Conservation (phyloP, 37 sponge, comb jelly and placozoan genomes). For the Bolinopsis microptera region DNA sequence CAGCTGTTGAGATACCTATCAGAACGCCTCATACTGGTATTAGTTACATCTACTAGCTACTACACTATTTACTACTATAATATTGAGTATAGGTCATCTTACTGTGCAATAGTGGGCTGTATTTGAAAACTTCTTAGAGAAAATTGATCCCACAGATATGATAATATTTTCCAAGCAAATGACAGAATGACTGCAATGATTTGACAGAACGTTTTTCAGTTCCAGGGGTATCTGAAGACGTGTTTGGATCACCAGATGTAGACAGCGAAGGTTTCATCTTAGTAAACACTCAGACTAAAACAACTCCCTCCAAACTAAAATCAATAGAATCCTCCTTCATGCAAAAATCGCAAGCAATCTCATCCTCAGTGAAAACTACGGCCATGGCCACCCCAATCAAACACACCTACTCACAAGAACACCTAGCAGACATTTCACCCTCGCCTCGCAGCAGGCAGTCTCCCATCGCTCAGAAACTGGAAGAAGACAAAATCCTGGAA, state of each 20-base stretch:
- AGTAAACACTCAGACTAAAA: constrained; percentile 6
- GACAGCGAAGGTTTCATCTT: constrained; percentile 41
- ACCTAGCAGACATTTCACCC: not conserved
- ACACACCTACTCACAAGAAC: constrained; percentile 23
- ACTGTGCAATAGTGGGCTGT: too few relatives aligned
- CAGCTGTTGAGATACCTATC: constrained; percentile 41
- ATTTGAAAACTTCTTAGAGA: too few relatives aligned
- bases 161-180: too few relatives aligned
- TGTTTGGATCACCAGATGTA: not conserved
- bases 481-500: not conserved
- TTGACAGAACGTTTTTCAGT: not conserved
- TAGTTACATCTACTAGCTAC: not conserved
- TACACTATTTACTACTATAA: too few relatives aligned
- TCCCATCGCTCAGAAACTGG: not conserved
- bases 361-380: constrained; percentile 21
- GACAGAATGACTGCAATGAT: too few relatives aligned
- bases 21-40: not conserved
- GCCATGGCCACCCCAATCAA: constrained; percentile 45
- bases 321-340: constrained; percentile 62
- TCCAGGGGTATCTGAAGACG: not conserved
- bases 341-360: constrained; percentile 37
- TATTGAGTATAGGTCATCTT: too few relatives aligned
- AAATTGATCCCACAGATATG: too few relatives aligned
- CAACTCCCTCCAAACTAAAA: constrained; percentile 18
- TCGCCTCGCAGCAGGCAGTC: not conserved